Percentiles rank a stretch among this genome's conserved stretches.
These are phyloP conservation scores for Drosophila simulans DNA, from an alignment of 1,140 invertebrate species.

Conservation along the genomic window DNA sequence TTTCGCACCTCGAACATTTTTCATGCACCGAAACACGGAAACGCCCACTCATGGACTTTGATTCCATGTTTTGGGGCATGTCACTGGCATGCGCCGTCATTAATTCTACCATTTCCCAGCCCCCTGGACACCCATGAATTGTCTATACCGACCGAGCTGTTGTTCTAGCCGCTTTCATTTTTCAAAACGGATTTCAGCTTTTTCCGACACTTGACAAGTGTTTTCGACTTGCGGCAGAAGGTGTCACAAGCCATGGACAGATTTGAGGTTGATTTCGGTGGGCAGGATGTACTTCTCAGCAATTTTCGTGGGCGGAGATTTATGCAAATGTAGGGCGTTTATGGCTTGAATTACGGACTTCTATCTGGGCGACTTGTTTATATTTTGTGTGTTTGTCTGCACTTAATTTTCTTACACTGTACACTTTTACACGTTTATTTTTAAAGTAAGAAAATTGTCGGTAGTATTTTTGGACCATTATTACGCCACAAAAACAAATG, in stretches of 20 bases:
- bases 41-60: constrained; percentile 57
- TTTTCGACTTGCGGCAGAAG: constrained; percentile 68
- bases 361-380: not conserved
- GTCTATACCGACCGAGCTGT: constrained; percentile 29
- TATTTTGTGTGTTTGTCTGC: not conserved
- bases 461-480: too few relatives aligned
- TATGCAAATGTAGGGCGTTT: constrained; percentile 47
- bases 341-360: not conserved
- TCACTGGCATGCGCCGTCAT: constrained; percentile 81
- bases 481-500: too few relatives aligned
- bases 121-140: not conserved
- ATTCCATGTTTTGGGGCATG: constrained; percentile 81
- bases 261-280: constrained; percentile 23
- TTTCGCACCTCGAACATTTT: constrained; percentile 80
- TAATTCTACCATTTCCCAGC: constrained; percentile 60
- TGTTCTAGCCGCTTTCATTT: constrained; percentile 57
- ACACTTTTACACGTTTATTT: too few relatives aligned
- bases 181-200: constrained; percentile 67
- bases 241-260: constrained; percentile 57
- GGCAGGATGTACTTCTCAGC: not conserved
- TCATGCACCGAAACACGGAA: constrained; percentile 47
- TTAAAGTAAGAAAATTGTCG: too few relatives aligned
- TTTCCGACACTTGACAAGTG: constrained; percentile 79
- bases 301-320: constrained; percentile 1
- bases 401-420: too few relatives aligned